Percentiles rank a stretch among this genome's conserved stretches.
phyloP scores from a whole-genome alignment of 2,797 vertebrate species.

The Coranthus polyacanthus region DNA sequence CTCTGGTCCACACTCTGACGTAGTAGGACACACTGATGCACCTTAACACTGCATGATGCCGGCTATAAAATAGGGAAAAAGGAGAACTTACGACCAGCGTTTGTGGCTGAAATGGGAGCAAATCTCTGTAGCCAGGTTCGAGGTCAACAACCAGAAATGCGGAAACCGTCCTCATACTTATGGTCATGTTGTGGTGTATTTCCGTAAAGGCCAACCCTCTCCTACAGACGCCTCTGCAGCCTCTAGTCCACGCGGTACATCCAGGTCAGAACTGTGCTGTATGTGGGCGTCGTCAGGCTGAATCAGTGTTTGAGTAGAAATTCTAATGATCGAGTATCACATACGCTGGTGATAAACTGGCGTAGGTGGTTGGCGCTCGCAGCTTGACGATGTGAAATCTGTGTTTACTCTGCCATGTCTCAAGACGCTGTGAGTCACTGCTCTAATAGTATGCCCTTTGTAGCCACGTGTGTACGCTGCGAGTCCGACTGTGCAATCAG shows the following conservation, averaged over 20 bases:
- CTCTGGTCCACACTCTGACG: too few relatives aligned
- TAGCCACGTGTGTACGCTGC: too few relatives aligned
- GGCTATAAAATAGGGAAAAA: too few relatives aligned
- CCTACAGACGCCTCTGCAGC: background rate
- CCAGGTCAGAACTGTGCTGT: background rate
- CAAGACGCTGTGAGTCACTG: slow-evolving; percentile 58
- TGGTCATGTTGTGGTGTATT: background rate
- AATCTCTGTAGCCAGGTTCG: too few relatives aligned
- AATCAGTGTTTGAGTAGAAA: slow-evolving; percentile 24
- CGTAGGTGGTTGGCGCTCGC: slow-evolving; percentile 41
- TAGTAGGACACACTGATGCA: too few relatives aligned
- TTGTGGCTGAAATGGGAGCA: too few relatives aligned
- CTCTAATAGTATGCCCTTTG: slow-evolving; percentile 47
- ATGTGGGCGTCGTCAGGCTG: slow-evolving; percentile 6
- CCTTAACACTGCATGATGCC: too few relatives aligned
- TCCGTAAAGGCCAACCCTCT: slow-evolving; percentile 5
- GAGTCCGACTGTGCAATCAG: background rate
- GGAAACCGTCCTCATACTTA: too few relatives aligned
- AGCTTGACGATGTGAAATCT: slow-evolving; percentile 42
- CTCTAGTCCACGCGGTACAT: background rate
- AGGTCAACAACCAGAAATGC: too few relatives aligned
- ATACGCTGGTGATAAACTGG: slow-evolving; percentile 2
- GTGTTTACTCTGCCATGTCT: slow-evolving; percentile 62
- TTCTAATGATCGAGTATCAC: slow-evolving; percentile 8
- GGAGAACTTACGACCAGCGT: too few relatives aligned